Evolutionary conservation across 1,140 invertebrate genomes (phyloP).

Genomic region (Drosophila grimshawi): DNA sequence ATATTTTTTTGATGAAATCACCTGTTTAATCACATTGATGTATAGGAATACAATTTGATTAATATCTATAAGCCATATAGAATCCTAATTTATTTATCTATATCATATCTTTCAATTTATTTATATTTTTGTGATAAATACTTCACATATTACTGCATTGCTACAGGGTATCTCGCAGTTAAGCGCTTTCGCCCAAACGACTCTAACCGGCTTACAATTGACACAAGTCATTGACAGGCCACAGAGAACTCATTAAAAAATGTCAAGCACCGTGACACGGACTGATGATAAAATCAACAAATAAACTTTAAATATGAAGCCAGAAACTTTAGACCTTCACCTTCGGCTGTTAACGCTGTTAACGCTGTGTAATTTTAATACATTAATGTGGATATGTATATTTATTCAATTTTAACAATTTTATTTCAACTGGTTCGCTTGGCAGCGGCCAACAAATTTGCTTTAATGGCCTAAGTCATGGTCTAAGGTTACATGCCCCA

Average conservation of each 20-base stretch:
- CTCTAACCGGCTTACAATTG: conserved; percentile 12
- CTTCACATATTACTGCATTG: too few species aligned
- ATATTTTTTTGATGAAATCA: too few species aligned
- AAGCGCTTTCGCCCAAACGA: not conserved
- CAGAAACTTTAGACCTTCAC: conserved; percentile 62
- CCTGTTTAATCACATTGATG: too few species aligned
- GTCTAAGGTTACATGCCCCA: conserved; percentile 68
- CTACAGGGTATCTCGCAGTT: not conserved
- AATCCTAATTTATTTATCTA: too few species aligned
- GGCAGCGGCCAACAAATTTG: conserved; percentile 44
- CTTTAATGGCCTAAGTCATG: conserved; percentile 58
- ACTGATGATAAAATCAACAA: not conserved
- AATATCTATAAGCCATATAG: too few species aligned
- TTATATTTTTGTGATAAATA: too few species aligned
- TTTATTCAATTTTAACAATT: conserved; percentile 51
- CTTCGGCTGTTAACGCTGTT: conserved; percentile 54
- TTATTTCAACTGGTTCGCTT: conserved; percentile 49
- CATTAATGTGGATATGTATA: conserved; percentile 41
- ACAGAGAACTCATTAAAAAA: conserved; percentile 39
- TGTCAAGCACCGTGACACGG: conserved; percentile 43
- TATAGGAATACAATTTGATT: too few species aligned
- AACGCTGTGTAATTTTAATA: conserved; percentile 71
- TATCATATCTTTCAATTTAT: too few species aligned
- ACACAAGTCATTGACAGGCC: not conserved
- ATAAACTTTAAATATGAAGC: conserved; percentile 5